Base-by-base conservation (phyloP, 2,113 vertebrate species). In the Sclerurus mexicanus region DNA sequence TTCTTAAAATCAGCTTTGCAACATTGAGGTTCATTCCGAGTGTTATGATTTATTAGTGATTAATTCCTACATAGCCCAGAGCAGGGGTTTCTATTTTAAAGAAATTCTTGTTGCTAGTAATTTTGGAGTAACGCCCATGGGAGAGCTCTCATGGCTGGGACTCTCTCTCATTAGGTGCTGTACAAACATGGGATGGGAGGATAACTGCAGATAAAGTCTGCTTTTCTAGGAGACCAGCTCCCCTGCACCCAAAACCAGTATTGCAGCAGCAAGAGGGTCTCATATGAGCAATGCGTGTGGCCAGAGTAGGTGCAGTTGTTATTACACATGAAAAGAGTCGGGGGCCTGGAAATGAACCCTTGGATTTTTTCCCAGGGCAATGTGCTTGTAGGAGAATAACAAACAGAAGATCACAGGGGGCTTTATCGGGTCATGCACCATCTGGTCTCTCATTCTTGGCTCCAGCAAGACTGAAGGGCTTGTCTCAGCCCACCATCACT, bases 331-430 rank as follows among this genome's bases (percentile, higher is more conserved):
- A 96, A 76, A 89, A 74, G 78, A 87, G 50, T 3, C 91, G 77
- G 81, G 74, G 71, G 79, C 71, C 85, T 91, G 87, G 93, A 97
- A 94, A 93, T 0, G 1, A 93, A 93, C 50, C 33, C 89, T 94
- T 85, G 87, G 89, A 85, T 93, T 85, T 93, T 71, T 90, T 94
- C 89, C 87, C 87, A 94, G 82, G 4, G 15, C 89, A 46, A 35
- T 10, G 49, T 49, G 46, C 59, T 87, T 18, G 40, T 50, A 87
- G 67, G 91, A 87, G 66, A 95, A 91, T 50, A 97, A 96, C 78
- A 96, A 96, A 95, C 93, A 95, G 86, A 89, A 89, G 89, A 90
- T 90, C 84, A 47, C 66, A 87, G 84, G 77, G 94, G 77, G 33
- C 91, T 91, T 59, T 67, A 62, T 10, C 77, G 75, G 93, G 95